Evolutionary conservation across 2,113 vertebrate genomes (phyloP).

Genomic region (Piaya cayana): DNA sequence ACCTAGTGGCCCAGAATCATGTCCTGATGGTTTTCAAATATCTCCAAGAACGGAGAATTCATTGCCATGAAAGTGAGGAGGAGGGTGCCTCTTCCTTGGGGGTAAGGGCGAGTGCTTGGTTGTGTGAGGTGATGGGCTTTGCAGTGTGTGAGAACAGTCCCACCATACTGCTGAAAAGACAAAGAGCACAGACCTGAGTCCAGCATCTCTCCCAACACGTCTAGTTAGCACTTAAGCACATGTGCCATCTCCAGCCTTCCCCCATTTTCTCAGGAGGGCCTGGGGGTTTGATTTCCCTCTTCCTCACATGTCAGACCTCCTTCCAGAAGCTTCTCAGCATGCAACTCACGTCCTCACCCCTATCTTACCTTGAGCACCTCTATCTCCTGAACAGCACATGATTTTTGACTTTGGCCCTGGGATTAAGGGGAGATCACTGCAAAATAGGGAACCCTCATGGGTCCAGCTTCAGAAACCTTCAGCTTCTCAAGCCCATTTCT

Average conservation of each 20-base stretch:
- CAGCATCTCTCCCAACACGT: not conserved
- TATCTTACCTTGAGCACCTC: not conserved
- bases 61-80: not conserved
- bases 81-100: not conserved
- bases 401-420: not conserved
- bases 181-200: not conserved
- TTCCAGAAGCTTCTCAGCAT: not conserved
- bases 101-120: fast-evolving
- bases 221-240: not conserved
- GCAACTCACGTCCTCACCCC: not conserved
- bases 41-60: not conserved
- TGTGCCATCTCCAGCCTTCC: not conserved
- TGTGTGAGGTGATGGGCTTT: fast-evolving
- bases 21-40: not conserved
- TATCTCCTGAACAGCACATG: not conserved
- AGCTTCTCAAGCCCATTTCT: not conserved
- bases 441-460: not conserved
- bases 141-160: fast-evolving
- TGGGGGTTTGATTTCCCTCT: not conserved
- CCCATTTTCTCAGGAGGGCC: not conserved
- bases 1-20: not conserved
- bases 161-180: not conserved
- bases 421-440: not conserved
- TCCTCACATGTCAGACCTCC: not conserved
- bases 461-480: not conserved